phyloP scores from a whole-genome alignment of 2,797 vertebrate species.

The Hydrocynus forskahlii region DNA sequence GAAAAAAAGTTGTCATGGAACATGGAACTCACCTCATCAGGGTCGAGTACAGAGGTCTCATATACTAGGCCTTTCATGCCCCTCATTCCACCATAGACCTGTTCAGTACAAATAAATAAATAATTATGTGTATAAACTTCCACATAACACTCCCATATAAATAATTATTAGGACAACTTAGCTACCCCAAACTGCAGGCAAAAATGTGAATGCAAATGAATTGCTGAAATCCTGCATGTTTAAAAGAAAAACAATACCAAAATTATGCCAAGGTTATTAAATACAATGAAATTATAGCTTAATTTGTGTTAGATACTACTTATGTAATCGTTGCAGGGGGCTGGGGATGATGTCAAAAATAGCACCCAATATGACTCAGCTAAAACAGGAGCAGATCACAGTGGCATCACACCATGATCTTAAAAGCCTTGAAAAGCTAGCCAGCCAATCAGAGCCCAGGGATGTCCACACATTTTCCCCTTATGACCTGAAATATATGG shows the following conservation, averaged over 20 bases:
- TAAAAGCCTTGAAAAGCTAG: constrained; percentile 15
- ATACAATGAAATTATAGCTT: neutral
- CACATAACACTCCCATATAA: too few species aligned
- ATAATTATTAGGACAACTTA: too few species aligned
- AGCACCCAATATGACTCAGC: constrained; percentile 13
- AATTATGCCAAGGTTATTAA: neutral
- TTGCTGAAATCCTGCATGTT: too few species aligned
- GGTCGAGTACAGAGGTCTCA: constrained; percentile 94
- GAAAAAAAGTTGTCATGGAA: neutral
- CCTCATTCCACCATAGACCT: constrained; percentile 96
- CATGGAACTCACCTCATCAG: constrained; percentile 85
- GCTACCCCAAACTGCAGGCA: neutral
- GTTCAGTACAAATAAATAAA: constrained; percentile 15
- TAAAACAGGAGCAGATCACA: neutral
- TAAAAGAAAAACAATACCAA: neutral
- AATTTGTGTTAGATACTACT: neutral
- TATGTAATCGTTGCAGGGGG: neutral
- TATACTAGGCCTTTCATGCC: constrained; percentile 98
- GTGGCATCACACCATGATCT: constrained; percentile 13
- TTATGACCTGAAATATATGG: neutral
- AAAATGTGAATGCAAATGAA: neutral
- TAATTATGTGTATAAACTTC: too few species aligned
- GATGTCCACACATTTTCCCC: neutral
- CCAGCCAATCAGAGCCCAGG: constrained; percentile 10
- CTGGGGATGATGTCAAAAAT: neutral